A percentile compares a stretch with the other conserved stretches of the same genome.
Evolutionary conservation across 2,888 invertebrate genomes (phyloP).

Genomic region (Andricus curvator): DNA sequence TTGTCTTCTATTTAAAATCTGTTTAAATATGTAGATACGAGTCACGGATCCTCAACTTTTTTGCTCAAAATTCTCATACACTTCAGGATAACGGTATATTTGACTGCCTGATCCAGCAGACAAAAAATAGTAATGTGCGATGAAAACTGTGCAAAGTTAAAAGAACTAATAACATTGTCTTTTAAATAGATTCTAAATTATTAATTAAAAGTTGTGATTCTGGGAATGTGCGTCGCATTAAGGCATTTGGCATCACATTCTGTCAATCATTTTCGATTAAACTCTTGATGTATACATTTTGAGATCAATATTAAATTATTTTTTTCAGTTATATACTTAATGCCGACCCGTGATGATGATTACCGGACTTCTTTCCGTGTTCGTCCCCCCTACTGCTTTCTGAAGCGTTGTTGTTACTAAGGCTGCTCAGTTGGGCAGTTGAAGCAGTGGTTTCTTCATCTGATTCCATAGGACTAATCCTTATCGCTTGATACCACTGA

Average conservation of each 20-base stretch:
- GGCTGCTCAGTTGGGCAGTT: conserved; percentile 70
- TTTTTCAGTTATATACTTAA: conserved; percentile 61
- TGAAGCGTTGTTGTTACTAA: conserved; percentile 59
- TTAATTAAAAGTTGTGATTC: neutral
- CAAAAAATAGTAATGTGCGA: neutral
- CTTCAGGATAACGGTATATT: neutral
- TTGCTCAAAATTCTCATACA: neutral
- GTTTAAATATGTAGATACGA: neutral
- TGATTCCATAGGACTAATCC: conserved; percentile 92
- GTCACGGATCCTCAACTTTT: neutral
- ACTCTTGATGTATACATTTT: neutral
- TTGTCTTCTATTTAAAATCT: neutral
- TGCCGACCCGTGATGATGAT: conserved; percentile 64
- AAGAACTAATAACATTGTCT: neutral
- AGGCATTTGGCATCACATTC: conserved; percentile 32
- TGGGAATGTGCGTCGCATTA: conserved; percentile 12
- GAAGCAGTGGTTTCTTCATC: conserved; percentile 82
- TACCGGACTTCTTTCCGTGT: conserved; percentile 47
- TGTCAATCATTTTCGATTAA: conserved; percentile 1
- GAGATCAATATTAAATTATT: conserved; percentile 15
- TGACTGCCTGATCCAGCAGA: neutral
- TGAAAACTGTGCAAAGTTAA: neutral
- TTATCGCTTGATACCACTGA: conserved; percentile 98
- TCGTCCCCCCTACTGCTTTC: conserved; percentile 61
- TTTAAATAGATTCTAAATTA: neutral